These are phyloP conservation scores for Sylvia borin DNA, from an alignment of 2,797 vertebrate genomes.

Conservation along the genomic window DNA sequence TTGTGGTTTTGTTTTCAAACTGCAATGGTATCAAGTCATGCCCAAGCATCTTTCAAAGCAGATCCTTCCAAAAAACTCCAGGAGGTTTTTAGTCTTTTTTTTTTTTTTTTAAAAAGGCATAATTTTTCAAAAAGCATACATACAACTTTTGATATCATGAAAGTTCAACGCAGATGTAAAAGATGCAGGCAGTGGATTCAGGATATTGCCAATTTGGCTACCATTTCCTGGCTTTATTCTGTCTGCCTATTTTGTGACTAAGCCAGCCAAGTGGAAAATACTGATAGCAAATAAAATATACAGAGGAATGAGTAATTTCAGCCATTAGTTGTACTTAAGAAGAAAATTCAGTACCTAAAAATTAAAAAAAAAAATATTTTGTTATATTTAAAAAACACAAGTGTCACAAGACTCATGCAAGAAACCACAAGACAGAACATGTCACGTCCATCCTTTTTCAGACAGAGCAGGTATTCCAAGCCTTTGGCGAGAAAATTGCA, in stretches of 20 bases:
- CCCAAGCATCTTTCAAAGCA: background rate
- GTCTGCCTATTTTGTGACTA: background rate
- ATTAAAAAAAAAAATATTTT: background rate
- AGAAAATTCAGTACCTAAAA: background rate
- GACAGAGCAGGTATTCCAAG: background rate
- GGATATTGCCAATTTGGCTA: background rate
- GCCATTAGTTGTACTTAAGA: accelerated
- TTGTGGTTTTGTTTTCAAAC: background rate
- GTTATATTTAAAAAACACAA: background rate
- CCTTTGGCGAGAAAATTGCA: background rate
- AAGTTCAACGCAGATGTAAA: background rate
- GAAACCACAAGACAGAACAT: background rate
- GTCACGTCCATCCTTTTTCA: background rate
- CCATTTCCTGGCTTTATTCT: background rate
- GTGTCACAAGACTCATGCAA: background rate
- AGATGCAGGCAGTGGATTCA: background rate
- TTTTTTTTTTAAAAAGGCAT: background rate
- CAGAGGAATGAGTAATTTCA: background rate
- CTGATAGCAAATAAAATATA: background rate
- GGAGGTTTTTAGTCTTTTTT: accelerated
- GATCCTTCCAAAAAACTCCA: background rate
- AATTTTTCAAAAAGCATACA: background rate
- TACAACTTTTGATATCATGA: background rate
- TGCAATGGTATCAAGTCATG: accelerated
- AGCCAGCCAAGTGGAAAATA: background rate